phyloP scores from a whole-genome alignment of 1,140 invertebrate species.

The Diachasmimorpha longicaudata region DNA sequence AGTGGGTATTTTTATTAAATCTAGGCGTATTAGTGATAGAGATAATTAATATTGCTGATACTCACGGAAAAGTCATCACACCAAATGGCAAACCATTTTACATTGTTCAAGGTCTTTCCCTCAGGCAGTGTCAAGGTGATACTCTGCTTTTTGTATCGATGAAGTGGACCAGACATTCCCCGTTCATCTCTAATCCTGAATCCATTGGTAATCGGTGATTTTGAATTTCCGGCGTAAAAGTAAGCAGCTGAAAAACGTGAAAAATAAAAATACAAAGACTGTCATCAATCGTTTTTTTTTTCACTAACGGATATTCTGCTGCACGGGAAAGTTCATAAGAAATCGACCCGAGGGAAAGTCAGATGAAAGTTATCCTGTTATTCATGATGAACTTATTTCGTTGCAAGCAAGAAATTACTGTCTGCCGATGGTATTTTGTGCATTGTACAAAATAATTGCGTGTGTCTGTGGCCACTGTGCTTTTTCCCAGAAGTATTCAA shows the following conservation, averaged over 20 bases:
- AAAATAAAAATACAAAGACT: background rate
- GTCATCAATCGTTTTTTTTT: constrained; percentile 20
- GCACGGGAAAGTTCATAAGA: background rate
- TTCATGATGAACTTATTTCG: constrained; percentile 24
- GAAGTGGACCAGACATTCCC: constrained; percentile 72
- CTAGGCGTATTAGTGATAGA: background rate
- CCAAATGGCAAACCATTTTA: constrained; percentile 89
- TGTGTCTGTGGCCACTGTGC: too few relatives aligned
- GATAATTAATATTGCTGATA: constrained; percentile 31
- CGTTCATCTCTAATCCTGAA: constrained; percentile 81
- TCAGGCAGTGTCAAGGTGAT: constrained; percentile 86
- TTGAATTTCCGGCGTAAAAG: constrained; percentile 82
- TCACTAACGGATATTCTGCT: constrained; percentile 11
- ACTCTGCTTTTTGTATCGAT: constrained; percentile 78
- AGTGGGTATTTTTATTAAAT: background rate
- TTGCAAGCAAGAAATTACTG: background rate
- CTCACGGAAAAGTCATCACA: constrained; percentile 87
- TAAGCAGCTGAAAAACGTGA: constrained; percentile 74
- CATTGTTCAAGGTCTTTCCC: constrained; percentile 79
- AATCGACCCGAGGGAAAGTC: constrained; percentile 12
- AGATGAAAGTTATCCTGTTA: constrained; percentile 37
- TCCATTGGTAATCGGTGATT: constrained; percentile 71
- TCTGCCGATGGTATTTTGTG: constrained; percentile 16
- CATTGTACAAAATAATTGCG: too few relatives aligned
- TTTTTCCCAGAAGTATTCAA: background rate